Percentiles rank a stretch among this genome's conserved stretches.
These are phyloP conservation scores for Callyntrura guangdongensis DNA, from an alignment of 2,888 invertebrate genomes.

Conservation along the genomic window DNA sequence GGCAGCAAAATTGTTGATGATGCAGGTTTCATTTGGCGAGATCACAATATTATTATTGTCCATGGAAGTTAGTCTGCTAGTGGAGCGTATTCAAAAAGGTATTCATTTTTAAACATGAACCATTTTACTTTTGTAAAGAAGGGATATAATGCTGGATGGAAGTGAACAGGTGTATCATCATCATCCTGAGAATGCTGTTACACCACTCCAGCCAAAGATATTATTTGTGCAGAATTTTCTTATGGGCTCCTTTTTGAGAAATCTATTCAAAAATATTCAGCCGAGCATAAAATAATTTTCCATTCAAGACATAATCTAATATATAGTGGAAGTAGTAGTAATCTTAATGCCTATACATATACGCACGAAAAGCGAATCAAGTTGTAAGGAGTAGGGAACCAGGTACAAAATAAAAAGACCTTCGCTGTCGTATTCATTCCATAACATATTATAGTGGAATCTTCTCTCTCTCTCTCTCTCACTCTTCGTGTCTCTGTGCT, in stretches of 20 bases:
- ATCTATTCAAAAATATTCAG: background rate
- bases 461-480: constrained; percentile 21
- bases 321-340: background rate
- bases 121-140: background rate
- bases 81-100: background rate
- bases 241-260: background rate
- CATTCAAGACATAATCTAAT: background rate
- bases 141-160: background rate
- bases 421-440: background rate
- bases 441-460: background rate
- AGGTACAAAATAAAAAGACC: no score
- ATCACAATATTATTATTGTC: background rate
- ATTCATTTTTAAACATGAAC: background rate
- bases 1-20: no score
- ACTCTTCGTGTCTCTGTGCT: background rate
- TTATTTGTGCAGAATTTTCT: background rate
- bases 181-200: background rate
- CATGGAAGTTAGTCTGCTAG: background rate
- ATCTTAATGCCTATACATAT: background rate
- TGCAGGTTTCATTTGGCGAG: no score
- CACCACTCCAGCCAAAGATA: no score
- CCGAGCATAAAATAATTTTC: background rate
- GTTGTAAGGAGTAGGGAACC: background rate
- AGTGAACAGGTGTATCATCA: constrained; percentile 53
- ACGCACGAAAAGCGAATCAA: background rate